These are phyloP conservation scores for Glaucopsyche alexis DNA, from an alignment of 2,888 invertebrate genomes.

Conservation along the genomic window DNA sequence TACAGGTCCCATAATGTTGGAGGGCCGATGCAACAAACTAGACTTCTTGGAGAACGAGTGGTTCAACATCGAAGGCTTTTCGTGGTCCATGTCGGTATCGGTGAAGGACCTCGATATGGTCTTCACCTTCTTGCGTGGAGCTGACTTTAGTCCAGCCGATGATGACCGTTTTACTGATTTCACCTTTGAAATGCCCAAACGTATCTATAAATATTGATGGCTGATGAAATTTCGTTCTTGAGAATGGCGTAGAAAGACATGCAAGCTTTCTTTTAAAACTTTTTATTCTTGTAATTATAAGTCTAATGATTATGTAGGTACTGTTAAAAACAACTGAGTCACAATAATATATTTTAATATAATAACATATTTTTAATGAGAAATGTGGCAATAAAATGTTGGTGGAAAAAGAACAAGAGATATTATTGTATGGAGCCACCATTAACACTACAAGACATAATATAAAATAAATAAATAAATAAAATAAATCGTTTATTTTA, in stretches of 20 bases:
- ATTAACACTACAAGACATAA: no score
- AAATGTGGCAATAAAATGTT: no score
- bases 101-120: slow-evolving; percentile 62
- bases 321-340: background rate
- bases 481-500: no score
- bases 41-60: slow-evolving; percentile 77
- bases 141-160: slow-evolving; percentile 58
- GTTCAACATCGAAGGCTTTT: slow-evolving; percentile 80
- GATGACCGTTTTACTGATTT: slow-evolving; percentile 72
- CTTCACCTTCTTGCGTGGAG: slow-evolving; percentile 75
- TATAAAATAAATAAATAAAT: no score
- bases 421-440: no score
- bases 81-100: slow-evolving; percentile 68
- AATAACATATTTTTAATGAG: no score
- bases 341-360: background rate
- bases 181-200: slow-evolving; percentile 74
- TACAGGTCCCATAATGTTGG: slow-evolving; percentile 84
- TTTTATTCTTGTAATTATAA: no score
- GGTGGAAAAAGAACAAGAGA: no score
- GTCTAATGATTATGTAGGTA: no score
- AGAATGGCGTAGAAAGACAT: background rate
- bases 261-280: background rate
- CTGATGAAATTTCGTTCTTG: slow-evolving; percentile 29
- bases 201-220: slow-evolving; percentile 68
- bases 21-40: slow-evolving; percentile 83